These are phyloP conservation scores for Moxostoma hubbsi DNA, from an alignment of 2,797 vertebrate genomes.

Conservation along the genomic window DNA sequence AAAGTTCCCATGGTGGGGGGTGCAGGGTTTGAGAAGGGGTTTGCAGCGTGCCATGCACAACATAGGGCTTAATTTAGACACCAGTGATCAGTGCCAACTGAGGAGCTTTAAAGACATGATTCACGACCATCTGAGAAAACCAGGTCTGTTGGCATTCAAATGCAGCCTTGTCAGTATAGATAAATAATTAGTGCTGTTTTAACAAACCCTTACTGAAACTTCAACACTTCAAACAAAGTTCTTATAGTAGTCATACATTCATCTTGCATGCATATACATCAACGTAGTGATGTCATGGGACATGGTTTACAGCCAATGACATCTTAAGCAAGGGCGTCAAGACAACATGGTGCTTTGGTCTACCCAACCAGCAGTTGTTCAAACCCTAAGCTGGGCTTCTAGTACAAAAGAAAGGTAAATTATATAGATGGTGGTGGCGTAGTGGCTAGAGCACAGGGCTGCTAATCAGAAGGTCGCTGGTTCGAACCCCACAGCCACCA, in stretches of 20 bases:
- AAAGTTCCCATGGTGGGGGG: conserved; percentile 80
- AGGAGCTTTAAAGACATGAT: conserved; percentile 76
- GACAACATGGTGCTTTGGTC: conserved; percentile 18
- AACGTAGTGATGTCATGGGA: neutral
- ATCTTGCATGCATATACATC: too few species aligned
- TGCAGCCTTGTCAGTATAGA: neutral
- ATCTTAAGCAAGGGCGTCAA: too few species aligned
- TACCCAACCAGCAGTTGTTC: conserved; percentile 20
- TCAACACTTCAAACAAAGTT: too few species aligned
- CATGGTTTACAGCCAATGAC: neutral
- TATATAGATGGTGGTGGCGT: too few species aligned
- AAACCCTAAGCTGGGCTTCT: conserved; percentile 24
- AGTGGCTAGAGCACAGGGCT: too few species aligned
- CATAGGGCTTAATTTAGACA: conserved; percentile 80
- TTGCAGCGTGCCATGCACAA: conserved; percentile 67
- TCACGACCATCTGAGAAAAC: conserved; percentile 76
- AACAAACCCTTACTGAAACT: too few species aligned
- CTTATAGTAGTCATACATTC: too few species aligned
- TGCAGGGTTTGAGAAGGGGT: conserved; percentile 66
- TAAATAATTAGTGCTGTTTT: too few species aligned
- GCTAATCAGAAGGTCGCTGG: too few species aligned
- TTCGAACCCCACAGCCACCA: too few species aligned
- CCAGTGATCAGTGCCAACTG: conserved; percentile 76
- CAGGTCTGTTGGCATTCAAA: conserved; percentile 73
- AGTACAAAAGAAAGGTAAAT: conserved; percentile 44